A percentile compares a stretch with the other conserved stretches of the same genome.
These are phyloP conservation scores for Phocoena sinus DNA, from an alignment of 2,113 vertebrate species.

Conservation along the genomic window DNA sequence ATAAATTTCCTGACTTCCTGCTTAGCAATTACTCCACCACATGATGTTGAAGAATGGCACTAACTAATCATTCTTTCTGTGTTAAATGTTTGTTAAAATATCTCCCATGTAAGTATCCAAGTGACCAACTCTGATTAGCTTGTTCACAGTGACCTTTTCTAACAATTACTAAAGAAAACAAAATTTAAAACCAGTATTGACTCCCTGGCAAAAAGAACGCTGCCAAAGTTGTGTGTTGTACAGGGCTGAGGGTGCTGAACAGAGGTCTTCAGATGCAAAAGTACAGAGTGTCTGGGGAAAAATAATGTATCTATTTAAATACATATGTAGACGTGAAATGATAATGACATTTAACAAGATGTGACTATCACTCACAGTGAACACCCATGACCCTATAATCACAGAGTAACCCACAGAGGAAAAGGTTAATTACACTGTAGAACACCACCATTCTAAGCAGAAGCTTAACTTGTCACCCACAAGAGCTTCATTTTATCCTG, in stretches of 20 bases:
- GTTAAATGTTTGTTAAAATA: neutral
- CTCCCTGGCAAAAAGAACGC: neutral
- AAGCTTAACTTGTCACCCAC: neutral
- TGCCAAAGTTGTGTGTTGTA: neutral
- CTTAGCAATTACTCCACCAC: neutral
- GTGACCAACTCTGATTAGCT: neutral
- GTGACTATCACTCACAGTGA: neutral
- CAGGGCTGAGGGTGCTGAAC: neutral
- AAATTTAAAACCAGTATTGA: neutral
- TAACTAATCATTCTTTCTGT: neutral
- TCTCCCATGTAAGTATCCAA: neutral
- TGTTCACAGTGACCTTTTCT: neutral
- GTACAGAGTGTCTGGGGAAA: neutral
- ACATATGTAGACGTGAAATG: neutral
- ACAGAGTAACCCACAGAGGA: conserved; percentile 25
- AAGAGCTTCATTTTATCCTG: neutral
- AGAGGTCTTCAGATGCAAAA: conserved; percentile 9
- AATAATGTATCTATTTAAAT: neutral
- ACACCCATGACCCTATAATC: neutral
- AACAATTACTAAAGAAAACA: neutral
- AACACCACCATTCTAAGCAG: neutral
- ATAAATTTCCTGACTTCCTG: neutral
- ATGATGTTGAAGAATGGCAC: neutral
- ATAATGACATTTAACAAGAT: conserved; percentile 42
- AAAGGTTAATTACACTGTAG: conserved; percentile 20